Evolutionary conservation across 2,113 vertebrate species (phyloP).

Genomic region (Muscicapa adusta): DNA sequence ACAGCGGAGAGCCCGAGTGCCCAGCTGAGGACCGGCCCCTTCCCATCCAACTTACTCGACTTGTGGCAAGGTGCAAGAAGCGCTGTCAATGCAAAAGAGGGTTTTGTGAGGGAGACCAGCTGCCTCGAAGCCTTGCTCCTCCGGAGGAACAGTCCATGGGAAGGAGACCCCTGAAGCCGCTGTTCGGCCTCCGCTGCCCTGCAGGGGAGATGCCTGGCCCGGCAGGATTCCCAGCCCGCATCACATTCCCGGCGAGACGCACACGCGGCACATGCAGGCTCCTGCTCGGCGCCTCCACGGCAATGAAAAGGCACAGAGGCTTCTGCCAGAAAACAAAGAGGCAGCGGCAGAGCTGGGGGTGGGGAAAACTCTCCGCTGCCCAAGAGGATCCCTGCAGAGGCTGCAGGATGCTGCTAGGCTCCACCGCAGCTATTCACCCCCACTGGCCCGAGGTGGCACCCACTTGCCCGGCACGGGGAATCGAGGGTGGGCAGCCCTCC

Average conservation of each 20-base stretch:
- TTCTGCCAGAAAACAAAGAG: conserved; percentile 65
- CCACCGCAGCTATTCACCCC: neutral
- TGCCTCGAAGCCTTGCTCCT: neutral
- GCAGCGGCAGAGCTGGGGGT: conserved; percentile 51
- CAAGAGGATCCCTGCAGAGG: conserved; percentile 56
- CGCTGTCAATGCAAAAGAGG: neutral
- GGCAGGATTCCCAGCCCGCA: neutral
- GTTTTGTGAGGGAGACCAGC: neutral
- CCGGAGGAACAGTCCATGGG: neutral
- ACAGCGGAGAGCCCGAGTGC: neutral
- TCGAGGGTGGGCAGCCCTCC: neutral
- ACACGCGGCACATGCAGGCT: conserved; percentile 35
- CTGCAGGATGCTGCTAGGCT: conserved; percentile 39
- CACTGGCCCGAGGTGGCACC: neutral
- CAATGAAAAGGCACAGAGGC: conserved; percentile 52
- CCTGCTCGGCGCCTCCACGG: conserved; percentile 41
- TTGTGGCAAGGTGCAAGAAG: conserved; percentile 46
- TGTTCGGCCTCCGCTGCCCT: neutral
- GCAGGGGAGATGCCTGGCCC: neutral
- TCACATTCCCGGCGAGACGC: conserved; percentile 2
- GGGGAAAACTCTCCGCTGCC: conserved; percentile 62
- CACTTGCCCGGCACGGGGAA: neutral
- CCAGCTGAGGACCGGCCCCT: neutral
- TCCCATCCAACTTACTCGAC: conserved; percentile 42
- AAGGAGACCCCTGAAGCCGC: neutral